Evolutionary conservation across 2,888 invertebrate species (phyloP).

Genomic region (Sialis lutaria): DNA sequence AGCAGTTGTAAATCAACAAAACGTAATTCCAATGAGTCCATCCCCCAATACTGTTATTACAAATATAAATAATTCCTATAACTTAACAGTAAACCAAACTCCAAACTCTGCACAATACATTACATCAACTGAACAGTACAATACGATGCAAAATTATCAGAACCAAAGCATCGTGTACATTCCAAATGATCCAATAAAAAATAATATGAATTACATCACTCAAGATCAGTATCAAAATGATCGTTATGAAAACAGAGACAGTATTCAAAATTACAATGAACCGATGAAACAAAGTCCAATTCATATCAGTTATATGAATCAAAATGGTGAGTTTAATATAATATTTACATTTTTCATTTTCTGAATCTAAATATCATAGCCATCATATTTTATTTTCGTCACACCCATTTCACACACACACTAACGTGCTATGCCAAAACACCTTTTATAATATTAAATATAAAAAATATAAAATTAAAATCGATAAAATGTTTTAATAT

Average conservation of each 20-base stretch:
- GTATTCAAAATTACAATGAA: constrained; percentile 1
- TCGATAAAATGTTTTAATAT: no score
- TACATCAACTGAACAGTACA: constrained; percentile 1
- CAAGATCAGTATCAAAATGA: neutral
- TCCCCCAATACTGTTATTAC: constrained; percentile 9
- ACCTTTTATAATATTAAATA: no score
- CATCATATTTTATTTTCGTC: no score
- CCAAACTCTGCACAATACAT: constrained; percentile 1
- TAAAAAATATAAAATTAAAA: neutral
- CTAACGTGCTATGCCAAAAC: no score
- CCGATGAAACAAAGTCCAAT: constrained; percentile 5
- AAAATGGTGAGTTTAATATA: neutral
- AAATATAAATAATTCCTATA: constrained; percentile 9
- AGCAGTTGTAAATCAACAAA: constrained; percentile 2
- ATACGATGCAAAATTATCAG: neutral
- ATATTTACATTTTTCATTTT: neutral
- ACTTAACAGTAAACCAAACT: constrained; percentile 2
- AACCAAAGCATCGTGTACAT: neutral
- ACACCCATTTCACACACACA: no score
- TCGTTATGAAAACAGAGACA: neutral
- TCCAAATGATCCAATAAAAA: constrained; percentile 2
- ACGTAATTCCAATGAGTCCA: constrained; percentile 6
- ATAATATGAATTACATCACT: neutral
- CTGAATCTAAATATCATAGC: no score
- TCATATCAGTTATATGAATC: neutral